Conservation (phyloP, 2,113 vertebrate genomes). For the Bubalus kerabau region DNA sequence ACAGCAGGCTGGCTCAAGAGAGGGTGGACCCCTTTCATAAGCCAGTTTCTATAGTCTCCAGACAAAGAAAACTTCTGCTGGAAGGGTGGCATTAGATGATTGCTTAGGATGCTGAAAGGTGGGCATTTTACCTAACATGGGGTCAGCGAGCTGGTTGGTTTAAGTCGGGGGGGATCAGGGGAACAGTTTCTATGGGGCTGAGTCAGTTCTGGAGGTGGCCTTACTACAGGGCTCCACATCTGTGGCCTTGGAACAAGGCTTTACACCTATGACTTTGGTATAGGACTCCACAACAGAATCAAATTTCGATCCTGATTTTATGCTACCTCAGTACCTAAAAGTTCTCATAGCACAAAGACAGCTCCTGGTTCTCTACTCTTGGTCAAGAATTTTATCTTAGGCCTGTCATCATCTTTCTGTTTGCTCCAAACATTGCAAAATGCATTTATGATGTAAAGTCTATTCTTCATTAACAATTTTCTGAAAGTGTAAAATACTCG, state of each 20-base stretch:
- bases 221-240: neutral
- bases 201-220: neutral
- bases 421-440: neutral
- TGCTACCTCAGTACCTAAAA: neutral
- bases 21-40: neutral
- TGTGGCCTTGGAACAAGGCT: neutral
- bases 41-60: neutral
- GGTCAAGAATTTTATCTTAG: neutral
- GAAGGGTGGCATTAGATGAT: neutral
- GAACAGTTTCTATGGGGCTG: neutral
- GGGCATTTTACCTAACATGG: neutral
- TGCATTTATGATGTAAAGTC: neutral
- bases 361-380: neutral
- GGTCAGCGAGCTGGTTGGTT: neutral
- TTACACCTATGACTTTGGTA: neutral
- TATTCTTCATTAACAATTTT: neutral
- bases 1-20: neutral
- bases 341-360: neutral
- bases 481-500: neutral
- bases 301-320: neutral
- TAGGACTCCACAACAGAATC: neutral
- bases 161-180: neutral
- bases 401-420: neutral
- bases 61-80: neutral
- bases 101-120: neutral